phyloP scores from a whole-genome alignment of 2,113 vertebrate genomes.

The Smithornis capensis region DNA sequence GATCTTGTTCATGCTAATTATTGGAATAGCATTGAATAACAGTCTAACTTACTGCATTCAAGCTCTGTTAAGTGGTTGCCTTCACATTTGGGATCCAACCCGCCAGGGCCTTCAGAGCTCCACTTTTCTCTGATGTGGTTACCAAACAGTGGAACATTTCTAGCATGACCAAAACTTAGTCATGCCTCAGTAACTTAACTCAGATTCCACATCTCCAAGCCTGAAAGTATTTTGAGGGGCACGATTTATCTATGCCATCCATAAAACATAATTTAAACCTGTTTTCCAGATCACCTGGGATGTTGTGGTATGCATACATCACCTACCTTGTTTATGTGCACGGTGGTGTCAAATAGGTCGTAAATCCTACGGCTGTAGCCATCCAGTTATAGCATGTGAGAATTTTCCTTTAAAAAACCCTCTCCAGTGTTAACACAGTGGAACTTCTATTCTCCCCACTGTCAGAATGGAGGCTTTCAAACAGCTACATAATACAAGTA shows the following conservation, averaged over 20 bases:
- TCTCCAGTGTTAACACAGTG: neutral
- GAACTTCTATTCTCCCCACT: neutral
- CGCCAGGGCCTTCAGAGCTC: neutral
- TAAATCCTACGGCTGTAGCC: neutral
- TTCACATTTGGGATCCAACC: slow-evolving; percentile 29
- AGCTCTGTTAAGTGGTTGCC: slow-evolving; percentile 30
- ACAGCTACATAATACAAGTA: neutral
- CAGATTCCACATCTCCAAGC: slow-evolving; percentile 40
- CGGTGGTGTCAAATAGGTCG: neutral
- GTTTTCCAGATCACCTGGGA: neutral
- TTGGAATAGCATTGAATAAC: neutral
- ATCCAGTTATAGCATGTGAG: neutral
- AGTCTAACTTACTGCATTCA: neutral
- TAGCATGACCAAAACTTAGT: slow-evolving; percentile 51
- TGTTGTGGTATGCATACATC: neutral
- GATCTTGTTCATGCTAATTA: neutral
- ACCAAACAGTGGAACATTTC: slow-evolving; percentile 56
- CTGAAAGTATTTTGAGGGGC: slow-evolving; percentile 22
- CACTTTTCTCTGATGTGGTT: slow-evolving; percentile 47
- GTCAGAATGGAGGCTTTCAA: neutral
- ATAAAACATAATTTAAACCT: neutral
- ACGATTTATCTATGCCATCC: neutral
- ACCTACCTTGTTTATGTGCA: neutral
- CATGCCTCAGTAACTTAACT: slow-evolving; percentile 49
- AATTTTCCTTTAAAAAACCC: neutral